These are phyloP conservation scores for Eilema depressum DNA, from an alignment of 2,888 invertebrate species.

Conservation along the genomic window DNA sequence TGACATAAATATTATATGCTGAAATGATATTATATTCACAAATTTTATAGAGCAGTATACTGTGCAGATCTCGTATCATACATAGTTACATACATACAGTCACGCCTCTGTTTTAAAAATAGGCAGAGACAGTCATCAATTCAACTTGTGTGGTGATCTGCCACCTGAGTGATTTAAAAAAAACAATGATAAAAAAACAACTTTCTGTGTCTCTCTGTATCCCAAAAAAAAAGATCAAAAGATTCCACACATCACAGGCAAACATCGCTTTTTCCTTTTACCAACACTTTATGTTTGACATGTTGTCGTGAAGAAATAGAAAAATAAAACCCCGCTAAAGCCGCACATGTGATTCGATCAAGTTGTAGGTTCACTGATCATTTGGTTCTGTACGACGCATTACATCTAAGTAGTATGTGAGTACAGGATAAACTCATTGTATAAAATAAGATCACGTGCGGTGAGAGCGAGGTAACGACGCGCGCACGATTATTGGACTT, in stretches of 20 bases:
- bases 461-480: conserved; percentile 40
- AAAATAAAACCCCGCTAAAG: conserved; percentile 13
- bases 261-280: conserved; percentile 5
- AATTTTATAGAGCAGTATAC: too few species aligned
- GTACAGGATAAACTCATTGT: conserved; percentile 47
- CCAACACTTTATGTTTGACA: conserved; percentile 9
- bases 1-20: too few species aligned
- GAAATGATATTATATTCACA: too few species aligned
- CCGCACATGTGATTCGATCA: conserved; percentile 24
- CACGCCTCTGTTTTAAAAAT: too few species aligned
- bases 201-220: not conserved
- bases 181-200: not conserved
- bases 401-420: conserved; percentile 67
- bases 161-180: too few species aligned
- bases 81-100: too few species aligned
- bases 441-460: conserved; percentile 55
- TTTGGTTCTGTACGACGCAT: conserved; percentile 82
- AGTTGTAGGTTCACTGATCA: conserved; percentile 19
- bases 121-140: too few species aligned
- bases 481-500: conserved; percentile 38
- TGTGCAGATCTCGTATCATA: too few species aligned
- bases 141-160: too few species aligned
- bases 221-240: not conserved
- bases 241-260: not conserved
- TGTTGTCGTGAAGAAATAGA: conserved; percentile 8